phyloP scores from a whole-genome alignment of 2,888 invertebrate genomes.

The Gymnocheta viridis region DNA sequence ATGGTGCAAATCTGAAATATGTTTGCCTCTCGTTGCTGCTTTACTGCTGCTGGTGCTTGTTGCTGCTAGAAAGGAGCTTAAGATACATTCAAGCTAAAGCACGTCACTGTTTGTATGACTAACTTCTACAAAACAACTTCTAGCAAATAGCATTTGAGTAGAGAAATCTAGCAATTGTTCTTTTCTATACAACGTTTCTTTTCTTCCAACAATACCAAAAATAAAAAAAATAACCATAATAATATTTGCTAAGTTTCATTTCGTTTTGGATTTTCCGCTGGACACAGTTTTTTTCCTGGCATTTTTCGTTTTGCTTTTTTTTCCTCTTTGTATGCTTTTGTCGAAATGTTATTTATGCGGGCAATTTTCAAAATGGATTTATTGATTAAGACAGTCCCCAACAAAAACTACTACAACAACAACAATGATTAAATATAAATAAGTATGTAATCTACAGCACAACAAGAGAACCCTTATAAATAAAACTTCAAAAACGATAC shows the following conservation, averaged over 20 bases:
- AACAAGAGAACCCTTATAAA: constrained; percentile 57
- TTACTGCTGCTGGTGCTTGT: constrained; percentile 62
- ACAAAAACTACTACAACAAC: constrained; percentile 30
- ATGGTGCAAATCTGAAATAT: constrained; percentile 76
- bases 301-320: constrained; percentile 12
- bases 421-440: not conserved
- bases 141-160: constrained; percentile 60
- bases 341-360: constrained; percentile 71
- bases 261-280: constrained; percentile 45
- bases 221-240: constrained; percentile 61
- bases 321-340: constrained; percentile 36
- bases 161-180: constrained; percentile 65
- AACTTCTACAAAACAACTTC: constrained; percentile 65
- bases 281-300: constrained; percentile 8
- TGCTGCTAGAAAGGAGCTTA: constrained; percentile 73
- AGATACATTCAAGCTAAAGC: constrained; percentile 62
- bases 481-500: constrained; percentile 47
- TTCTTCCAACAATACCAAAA: constrained; percentile 55
- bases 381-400: constrained; percentile 72
- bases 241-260: constrained; percentile 59
- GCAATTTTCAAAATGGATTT: constrained; percentile 71
- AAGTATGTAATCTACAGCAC: constrained; percentile 3
- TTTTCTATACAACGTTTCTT: constrained; percentile 53
- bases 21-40: constrained; percentile 68
- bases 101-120: constrained; percentile 67